phyloP scores from a whole-genome alignment of 2,888 invertebrate species.

The Diadromus collaris region DNA sequence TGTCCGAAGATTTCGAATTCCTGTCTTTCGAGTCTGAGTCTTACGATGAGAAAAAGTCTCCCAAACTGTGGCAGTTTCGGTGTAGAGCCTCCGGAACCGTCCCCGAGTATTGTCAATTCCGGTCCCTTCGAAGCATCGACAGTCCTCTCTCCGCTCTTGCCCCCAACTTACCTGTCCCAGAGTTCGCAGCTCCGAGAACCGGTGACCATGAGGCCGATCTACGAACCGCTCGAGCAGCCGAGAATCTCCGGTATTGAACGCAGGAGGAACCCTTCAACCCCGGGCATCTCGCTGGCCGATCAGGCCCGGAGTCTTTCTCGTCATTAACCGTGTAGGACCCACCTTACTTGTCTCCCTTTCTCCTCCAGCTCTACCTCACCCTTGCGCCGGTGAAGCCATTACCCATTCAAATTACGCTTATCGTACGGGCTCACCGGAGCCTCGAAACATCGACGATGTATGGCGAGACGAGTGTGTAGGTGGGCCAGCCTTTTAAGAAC shows the following conservation, averaged over 20 bases:
- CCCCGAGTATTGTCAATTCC: slow-evolving; percentile 31
- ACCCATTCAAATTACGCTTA: slow-evolving; percentile 77
- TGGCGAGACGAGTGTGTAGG: slow-evolving; percentile 50
- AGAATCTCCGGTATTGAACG: slow-evolving; percentile 43
- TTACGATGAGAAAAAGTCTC: background rate
- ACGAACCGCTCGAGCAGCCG: slow-evolving; percentile 31
- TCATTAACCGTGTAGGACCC: slow-evolving; percentile 58
- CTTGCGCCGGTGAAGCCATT: slow-evolving; percentile 70
- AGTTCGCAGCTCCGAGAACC: slow-evolving; percentile 39
- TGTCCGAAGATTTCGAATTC: background rate
- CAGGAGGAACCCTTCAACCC: slow-evolving; percentile 54
- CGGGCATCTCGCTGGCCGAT: slow-evolving; percentile 52
- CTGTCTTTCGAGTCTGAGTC: background rate
- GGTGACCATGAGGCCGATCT: slow-evolving; percentile 35
- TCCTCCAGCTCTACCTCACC: slow-evolving; percentile 17
- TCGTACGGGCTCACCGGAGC: slow-evolving; percentile 65
- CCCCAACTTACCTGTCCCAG: slow-evolving; percentile 27
- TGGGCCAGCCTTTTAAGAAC: slow-evolving; percentile 68
- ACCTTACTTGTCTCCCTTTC: slow-evolving; percentile 37
- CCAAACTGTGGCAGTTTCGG: background rate
- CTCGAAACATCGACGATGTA: slow-evolving; percentile 39
- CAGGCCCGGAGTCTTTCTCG: slow-evolving; percentile 47
- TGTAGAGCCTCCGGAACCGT: background rate
- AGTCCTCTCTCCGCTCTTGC: background rate
- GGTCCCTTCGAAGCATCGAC: slow-evolving; percentile 5